Evolutionary conservation across 2,888 invertebrate genomes (phyloP).

Genomic region (Callyntrura guangdongensis): DNA sequence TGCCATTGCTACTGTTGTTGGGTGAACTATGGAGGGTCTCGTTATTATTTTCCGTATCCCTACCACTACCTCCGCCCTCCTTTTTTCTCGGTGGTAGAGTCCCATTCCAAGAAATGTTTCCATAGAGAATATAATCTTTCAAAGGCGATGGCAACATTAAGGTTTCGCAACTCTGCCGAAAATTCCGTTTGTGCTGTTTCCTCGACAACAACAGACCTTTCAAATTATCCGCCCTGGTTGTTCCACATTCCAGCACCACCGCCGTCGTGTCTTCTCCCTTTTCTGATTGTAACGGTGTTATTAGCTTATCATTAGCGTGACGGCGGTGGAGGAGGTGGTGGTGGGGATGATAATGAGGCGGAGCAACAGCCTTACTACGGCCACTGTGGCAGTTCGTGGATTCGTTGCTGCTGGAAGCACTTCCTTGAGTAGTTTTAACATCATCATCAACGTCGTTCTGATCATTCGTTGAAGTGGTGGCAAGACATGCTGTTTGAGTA

Average conservation of each 20-base stretch:
- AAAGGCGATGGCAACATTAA: slow-evolving; percentile 61
- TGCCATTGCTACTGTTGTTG: not conserved
- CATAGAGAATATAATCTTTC: slow-evolving; percentile 64
- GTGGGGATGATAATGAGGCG: not conserved
- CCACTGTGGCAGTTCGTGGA: not conserved
- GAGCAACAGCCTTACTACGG: slow-evolving; percentile 29
- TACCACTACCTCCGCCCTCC: not conserved
- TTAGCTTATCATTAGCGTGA: not conserved
- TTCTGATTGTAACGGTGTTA: slow-evolving; percentile 10
- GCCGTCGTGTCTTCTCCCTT: no score
- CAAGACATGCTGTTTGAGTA: slow-evolving; percentile 20
- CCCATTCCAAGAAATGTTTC: slow-evolving; percentile 32
- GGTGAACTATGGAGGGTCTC: not conserved
- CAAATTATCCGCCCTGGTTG: not conserved
- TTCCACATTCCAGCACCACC: not conserved
- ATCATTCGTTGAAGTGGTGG: slow-evolving; percentile 6
- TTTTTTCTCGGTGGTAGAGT: no score
- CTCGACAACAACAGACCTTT: not conserved
- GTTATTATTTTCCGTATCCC: not conserved
- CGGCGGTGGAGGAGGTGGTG: no score
- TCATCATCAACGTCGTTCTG: no score
- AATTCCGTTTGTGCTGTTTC: slow-evolving; percentile 22
- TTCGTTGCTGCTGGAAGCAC: not conserved
- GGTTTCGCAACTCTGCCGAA: slow-evolving; percentile 65
- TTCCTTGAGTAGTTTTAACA: not conserved